Evolutionary conservation across 92 coral and sea anemone genomes (phyloP), one percentile per base, ranked within the genome.

Genomic region (Palythoa caribaeorum): DNA sequence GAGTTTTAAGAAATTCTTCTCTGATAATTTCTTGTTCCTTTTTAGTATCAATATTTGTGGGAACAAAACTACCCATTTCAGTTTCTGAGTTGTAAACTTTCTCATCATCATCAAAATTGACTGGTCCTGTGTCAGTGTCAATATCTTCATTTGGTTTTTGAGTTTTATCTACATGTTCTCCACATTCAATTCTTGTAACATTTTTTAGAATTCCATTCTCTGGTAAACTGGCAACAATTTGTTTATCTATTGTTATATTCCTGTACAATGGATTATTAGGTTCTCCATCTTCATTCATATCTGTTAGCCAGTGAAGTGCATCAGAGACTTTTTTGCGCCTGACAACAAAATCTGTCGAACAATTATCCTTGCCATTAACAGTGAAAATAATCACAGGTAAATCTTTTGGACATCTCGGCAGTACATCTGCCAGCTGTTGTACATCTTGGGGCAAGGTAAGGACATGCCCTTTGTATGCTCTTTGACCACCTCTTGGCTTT

Each of bases 61-160:
- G 94, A 38, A 93, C 72, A 71, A 91, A 91, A 62, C 94, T 93
- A 76, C 80, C 53, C 94, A 93, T 91, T 91, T 93, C 96, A 80
- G 50, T 86, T 40, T 88, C 37, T 15, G 87, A 66, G 20, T 93
- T 84, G 55, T 90, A 80, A 79, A 90, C 94, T 57, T 66, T 88
- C 68, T 93, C 90, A 88, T 93, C 88, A 78, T 81, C 83, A 17
- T 89, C 92, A 80, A 87, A 71, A 86, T 86, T 57, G 69, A 80
- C 88, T 19, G 94, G 96, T 13, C 96, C 96, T 44, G 36, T 70
- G 60, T 91, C 92, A 85, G 80, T 88, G 47, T 37, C 93, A 9
- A 89, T 78, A 28, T 28, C 19, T 2, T 38, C 63, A 69, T 70
- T 44, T 60, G 66, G 83, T 75, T 0, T 12, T 69, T 7, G 47